phyloP scores from a whole-genome alignment of 2,888 invertebrate species.

The Lithophane socia region DNA sequence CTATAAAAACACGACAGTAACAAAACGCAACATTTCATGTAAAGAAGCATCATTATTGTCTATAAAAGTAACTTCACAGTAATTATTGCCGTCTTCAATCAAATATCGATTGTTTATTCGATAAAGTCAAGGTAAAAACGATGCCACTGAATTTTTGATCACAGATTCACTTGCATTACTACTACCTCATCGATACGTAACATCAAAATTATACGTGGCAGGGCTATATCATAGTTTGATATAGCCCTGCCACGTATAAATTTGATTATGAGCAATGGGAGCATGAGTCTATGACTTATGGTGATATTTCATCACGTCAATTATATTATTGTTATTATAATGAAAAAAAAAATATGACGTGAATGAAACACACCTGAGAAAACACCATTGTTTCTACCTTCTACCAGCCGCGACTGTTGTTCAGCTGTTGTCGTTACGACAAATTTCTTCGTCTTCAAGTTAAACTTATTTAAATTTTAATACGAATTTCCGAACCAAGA shows the following conservation, averaged over 20 bases:
- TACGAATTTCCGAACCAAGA: neutral
- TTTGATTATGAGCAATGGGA: neutral
- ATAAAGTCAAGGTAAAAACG: conserved; percentile 55
- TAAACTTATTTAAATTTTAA: neutral
- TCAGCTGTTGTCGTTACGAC: conserved; percentile 12
- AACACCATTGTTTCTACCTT: conserved; percentile 65
- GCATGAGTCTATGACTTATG: conserved; percentile 6
- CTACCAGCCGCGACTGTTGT: conserved; percentile 22
- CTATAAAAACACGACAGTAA: neutral
- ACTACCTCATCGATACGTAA: too few species aligned
- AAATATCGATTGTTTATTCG: conserved; percentile 47
- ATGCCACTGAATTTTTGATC: conserved; percentile 24
- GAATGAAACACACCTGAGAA: conserved; percentile 57
- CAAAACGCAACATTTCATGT: conserved; percentile 13
- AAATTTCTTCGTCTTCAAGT: conserved; percentile 11
- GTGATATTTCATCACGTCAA: conserved; percentile 24
- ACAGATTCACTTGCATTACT: conserved; percentile 3
- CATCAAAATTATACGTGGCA: too few species aligned
- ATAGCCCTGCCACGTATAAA: too few species aligned
- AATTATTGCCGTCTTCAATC: conserved; percentile 34
- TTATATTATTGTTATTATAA: conserved; percentile 39
- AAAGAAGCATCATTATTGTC: neutral
- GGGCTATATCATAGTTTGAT: too few species aligned
- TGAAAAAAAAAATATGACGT: conserved; percentile 47
- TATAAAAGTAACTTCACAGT: neutral